These are phyloP conservation scores for Panulirus ornatus DNA, from an alignment of 1,140 invertebrate species.

Conservation along the genomic window DNA sequence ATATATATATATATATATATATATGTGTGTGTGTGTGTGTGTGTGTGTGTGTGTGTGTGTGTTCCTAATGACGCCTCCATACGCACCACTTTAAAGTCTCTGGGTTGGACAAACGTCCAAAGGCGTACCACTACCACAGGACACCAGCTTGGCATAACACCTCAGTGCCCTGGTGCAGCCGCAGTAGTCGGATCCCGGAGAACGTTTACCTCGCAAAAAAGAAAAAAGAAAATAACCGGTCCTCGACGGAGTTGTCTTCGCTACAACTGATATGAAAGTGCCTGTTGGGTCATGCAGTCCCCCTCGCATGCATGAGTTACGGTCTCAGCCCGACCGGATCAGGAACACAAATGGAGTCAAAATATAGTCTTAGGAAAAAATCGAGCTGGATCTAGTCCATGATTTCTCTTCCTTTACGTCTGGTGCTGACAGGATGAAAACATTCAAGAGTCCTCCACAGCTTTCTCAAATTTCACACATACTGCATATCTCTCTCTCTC, in stretches of 20 bases:
- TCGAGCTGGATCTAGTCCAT: not conserved
- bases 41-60: constrained; percentile 39
- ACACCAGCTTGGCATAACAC: not conserved
- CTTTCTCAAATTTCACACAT: too few relatives aligned
- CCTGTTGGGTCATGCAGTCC: too few relatives aligned
- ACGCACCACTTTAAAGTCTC: not conserved
- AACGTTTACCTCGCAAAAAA: not conserved
- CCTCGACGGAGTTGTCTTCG: too few relatives aligned
- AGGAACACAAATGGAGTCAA: not conserved
- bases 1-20: not conserved
- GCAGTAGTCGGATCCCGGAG: not conserved
- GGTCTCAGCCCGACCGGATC: not conserved
- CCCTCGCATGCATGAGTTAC: too few relatives aligned
- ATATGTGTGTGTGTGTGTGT: constrained; percentile 28
- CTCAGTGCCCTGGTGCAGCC: not conserved
- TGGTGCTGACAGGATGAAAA: not conserved
- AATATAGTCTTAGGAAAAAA: not conserved
- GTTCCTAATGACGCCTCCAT: not conserved
- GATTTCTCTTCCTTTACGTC: not conserved
- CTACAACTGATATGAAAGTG: too few relatives aligned
- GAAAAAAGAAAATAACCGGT: not conserved
- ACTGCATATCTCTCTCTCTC: not conserved
- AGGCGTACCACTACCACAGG: not conserved
- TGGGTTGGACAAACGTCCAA: not conserved
- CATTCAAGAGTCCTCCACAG: too few relatives aligned